Percentiles rank a stretch among this genome's conserved stretches.
phyloP scores from a whole-genome alignment of 1,140 invertebrate species.

The Lethrus apterus region DNA sequence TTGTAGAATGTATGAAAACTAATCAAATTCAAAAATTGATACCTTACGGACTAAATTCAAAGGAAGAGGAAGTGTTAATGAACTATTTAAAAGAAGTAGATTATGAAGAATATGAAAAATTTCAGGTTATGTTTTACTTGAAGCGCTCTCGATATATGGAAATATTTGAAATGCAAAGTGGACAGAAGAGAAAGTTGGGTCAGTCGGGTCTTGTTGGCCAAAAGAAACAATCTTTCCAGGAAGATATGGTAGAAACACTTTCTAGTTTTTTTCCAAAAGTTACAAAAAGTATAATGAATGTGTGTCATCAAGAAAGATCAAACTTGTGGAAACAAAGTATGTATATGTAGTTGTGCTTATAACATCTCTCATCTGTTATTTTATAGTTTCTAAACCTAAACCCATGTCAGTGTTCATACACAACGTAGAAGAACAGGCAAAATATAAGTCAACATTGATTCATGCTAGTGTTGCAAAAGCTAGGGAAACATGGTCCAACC shows the following conservation, averaged over 20 bases:
- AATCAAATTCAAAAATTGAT: slow-evolving; percentile 21
- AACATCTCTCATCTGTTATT: slow-evolving; percentile 4
- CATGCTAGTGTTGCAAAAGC: slow-evolving; percentile 30
- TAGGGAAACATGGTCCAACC: slow-evolving; percentile 29
- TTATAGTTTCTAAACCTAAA: slow-evolving; percentile 23
- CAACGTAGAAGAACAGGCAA: slow-evolving; percentile 26
- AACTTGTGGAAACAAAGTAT: neutral
- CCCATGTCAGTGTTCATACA: slow-evolving; percentile 36
- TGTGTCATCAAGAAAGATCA: slow-evolving; percentile 26
- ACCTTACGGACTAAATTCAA: slow-evolving; percentile 21
- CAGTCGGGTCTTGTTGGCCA: slow-evolving; percentile 3
- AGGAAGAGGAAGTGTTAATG: slow-evolving; percentile 33
- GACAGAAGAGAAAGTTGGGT: neutral
- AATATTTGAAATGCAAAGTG: slow-evolving; percentile 27
- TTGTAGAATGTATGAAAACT: slow-evolving; percentile 29
- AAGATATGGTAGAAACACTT: slow-evolving; percentile 4
- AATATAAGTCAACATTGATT: slow-evolving; percentile 36
- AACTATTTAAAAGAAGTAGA: slow-evolving; percentile 26
- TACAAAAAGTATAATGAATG: slow-evolving; percentile 24
- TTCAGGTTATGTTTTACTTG: slow-evolving; percentile 34
- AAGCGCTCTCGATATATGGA: slow-evolving; percentile 32
- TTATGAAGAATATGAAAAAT: slow-evolving; percentile 23
- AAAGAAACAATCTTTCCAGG: slow-evolving; percentile 7
- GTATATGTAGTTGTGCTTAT: neutral
- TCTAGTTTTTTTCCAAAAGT: slow-evolving; percentile 19